These are phyloP conservation scores for Blera fallax DNA, from an alignment of 2,888 invertebrate genomes.

Conservation along the genomic window DNA sequence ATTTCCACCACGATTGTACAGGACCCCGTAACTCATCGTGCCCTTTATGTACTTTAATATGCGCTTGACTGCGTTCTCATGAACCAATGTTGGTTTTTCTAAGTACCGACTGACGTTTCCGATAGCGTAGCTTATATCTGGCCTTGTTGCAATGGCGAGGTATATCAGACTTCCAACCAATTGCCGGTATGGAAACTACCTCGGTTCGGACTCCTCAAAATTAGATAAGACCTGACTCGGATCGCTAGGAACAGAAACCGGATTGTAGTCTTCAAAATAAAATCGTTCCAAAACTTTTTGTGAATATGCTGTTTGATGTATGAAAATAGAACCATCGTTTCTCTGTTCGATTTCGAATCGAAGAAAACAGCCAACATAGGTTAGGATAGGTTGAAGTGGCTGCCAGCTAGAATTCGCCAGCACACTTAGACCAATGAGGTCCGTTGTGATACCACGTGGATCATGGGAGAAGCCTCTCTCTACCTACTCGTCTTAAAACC, in stretches of 20 bases:
- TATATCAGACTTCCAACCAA: constrained; percentile 61
- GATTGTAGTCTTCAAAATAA: constrained; percentile 23
- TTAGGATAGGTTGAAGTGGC: too few species aligned
- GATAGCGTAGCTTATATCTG: constrained; percentile 45
- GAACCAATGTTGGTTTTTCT: constrained; percentile 31
- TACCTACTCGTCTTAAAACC: too few species aligned
- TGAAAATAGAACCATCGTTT: constrained; percentile 19
- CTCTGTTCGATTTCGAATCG: constrained; percentile 43
- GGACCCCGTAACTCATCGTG: constrained; percentile 15
- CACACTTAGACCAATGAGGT: too few species aligned
- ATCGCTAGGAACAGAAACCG: constrained; percentile 24
- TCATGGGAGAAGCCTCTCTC: too few species aligned
- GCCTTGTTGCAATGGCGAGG: constrained; percentile 40
- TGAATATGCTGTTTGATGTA: constrained; percentile 36
- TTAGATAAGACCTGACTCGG: background rate
- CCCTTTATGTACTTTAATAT: constrained; percentile 47
- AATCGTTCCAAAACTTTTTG: constrained; percentile 31
- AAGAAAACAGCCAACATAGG: constrained; percentile 44
- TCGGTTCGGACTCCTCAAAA: constrained; percentile 12
- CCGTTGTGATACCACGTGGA: too few species aligned
- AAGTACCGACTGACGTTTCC: constrained; percentile 16
- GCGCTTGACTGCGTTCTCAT: constrained; percentile 25
- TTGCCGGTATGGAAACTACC: constrained; percentile 23
- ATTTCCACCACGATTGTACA: background rate
- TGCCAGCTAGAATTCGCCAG: too few species aligned